Percentiles rank a stretch among this genome's conserved stretches.
These are phyloP conservation scores for Andrena fulva DNA, from an alignment of 2,888 invertebrate species.

Conservation along the genomic window DNA sequence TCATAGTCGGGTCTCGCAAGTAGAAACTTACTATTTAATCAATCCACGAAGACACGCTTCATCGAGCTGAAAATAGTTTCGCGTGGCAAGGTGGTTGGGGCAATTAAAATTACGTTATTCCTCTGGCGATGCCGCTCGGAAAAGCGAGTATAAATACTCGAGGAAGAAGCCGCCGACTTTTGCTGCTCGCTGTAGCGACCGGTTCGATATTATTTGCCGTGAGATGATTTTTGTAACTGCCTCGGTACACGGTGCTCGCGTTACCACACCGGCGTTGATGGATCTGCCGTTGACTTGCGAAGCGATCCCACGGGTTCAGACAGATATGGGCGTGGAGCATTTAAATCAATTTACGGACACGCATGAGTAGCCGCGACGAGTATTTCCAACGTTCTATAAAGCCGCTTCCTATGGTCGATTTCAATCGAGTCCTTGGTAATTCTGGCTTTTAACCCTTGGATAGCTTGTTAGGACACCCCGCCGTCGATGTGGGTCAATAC, in stretches of 20 bases:
- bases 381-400: slow-evolving; percentile 52
- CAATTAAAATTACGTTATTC: not conserved
- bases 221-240: slow-evolving; percentile 50
- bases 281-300: slow-evolving; percentile 55
- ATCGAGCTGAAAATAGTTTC: not conserved
- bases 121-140: not conserved
- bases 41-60: not conserved
- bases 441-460: not conserved
- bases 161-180: slow-evolving; percentile 18
- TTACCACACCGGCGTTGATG: slow-evolving; percentile 53
- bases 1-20: too few relatives aligned
- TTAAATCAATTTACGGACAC: slow-evolving; percentile 72
- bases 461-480: too few relatives aligned
- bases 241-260: slow-evolving; percentile 38
- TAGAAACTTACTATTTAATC: too few relatives aligned
- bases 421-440: slow-evolving; percentile 21
- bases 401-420: slow-evolving; percentile 43
- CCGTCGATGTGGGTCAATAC: too few relatives aligned
- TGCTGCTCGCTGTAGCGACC: slow-evolving; percentile 40
- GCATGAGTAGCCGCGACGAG: slow-evolving; percentile 58
- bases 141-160: not conserved
- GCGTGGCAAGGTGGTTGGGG: not conserved
- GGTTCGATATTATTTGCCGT: slow-evolving; percentile 48
- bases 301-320: slow-evolving; percentile 57
- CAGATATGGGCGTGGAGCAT: slow-evolving; percentile 68